Base-by-base conservation (phyloP, 2,113 vertebrate genomes). In the Oreochromis tanganicae region DNA sequence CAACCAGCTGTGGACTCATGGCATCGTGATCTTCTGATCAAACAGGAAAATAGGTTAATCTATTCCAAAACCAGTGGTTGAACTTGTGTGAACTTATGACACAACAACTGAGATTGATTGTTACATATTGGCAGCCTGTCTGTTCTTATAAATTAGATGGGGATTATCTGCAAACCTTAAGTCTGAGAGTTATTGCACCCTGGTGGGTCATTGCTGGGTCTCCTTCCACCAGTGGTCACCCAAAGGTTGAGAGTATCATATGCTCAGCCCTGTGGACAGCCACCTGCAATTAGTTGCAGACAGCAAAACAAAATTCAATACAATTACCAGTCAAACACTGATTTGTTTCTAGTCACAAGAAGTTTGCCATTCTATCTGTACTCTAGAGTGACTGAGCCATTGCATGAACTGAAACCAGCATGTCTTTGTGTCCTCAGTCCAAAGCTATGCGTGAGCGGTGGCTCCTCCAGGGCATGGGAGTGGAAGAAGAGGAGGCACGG, bases 391-490 rank as follows among this genome's bases (percentile, higher is more conserved):
- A 50, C 1, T 75, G 71, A 75, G 43, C 16, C 6, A 7, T 48
- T 75, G 43, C 4, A 6, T 19, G 14, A 75, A 75, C 71, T 75
- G 27, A 75, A 75, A 50, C 46, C 71, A 75, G 43, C 24, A 75
- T 75, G 29, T 75, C 81, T 19, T 63, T 83, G 55, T 52, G 87
- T 61, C 82, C 79, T 9, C 94, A 99, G 99, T 99, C 99, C 91
- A 99, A 99, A 97, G 96, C 98, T 85, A 98, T 97, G 94, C 97
- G 99, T 10, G 99, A 99, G 93, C 97, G 98, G 95, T 99, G 99
- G 99, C 98, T 99, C 92, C 96, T 99, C 71, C 98, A 99, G 94
- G 99, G 98, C 82, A 96, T 97, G 57, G 96, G 96, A 10, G 94
- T 94, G 3, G 98, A 99, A 92, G 97, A 98, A 90, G 98, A 98